Conservation (phyloP, 2,797 vertebrate species). For the Prionace glauca region DNA sequence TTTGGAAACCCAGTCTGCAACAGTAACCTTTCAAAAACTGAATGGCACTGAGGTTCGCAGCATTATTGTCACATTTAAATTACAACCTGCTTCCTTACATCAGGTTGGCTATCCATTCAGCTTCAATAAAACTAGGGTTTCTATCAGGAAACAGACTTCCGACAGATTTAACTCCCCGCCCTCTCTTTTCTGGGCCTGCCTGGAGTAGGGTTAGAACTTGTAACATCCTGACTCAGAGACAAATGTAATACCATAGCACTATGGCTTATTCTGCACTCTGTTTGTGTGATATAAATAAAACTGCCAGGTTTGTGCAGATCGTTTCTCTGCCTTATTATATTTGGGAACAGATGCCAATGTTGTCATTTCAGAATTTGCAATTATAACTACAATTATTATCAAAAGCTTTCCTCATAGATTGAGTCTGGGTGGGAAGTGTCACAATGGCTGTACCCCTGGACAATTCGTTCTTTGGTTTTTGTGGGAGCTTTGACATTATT, state of each 20-base stretch:
- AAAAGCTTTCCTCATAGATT: neutral
- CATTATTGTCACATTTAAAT: neutral
- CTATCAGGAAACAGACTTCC: neutral
- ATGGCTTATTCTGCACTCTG: neutral
- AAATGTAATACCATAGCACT: neutral
- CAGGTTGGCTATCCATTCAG: neutral
- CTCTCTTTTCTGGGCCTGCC: neutral
- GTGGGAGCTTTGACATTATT: neutral
- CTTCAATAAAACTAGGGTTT: neutral
- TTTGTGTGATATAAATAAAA: neutral
- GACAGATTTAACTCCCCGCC: neutral
- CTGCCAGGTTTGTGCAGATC: neutral
- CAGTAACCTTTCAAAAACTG: neutral
- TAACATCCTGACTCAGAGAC: neutral
- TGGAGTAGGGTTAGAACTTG: neutral
- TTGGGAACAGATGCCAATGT: neutral
- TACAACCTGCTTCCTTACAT: neutral
- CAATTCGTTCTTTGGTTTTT: neutral
- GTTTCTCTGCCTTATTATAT: neutral
- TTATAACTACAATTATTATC: neutral
- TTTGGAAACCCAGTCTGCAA: neutral
- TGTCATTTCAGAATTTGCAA: constrained; percentile 16
- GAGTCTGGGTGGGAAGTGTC: neutral
- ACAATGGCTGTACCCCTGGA: neutral
- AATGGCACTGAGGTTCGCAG: neutral